Conservation (phyloP, 2,113 vertebrate species). For the Esox niger region DNA sequence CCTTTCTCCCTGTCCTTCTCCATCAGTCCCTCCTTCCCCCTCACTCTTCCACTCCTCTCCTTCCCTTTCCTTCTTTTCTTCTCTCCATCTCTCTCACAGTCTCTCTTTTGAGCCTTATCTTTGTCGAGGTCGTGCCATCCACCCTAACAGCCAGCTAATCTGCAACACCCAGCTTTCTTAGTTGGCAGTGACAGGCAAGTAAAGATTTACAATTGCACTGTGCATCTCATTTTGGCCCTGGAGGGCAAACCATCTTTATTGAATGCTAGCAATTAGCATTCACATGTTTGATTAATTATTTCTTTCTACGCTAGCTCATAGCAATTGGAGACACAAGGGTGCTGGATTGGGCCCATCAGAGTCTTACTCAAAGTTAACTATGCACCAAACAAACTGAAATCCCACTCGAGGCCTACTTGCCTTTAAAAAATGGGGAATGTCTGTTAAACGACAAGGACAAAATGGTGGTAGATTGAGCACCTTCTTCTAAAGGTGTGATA, state of each 20-base stretch:
- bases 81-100: neutral
- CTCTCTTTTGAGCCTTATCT: slow-evolving; percentile 39
- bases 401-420: no score
- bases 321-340: neutral
- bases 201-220: slow-evolving; percentile 44
- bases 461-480: neutral
- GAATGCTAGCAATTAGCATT: slow-evolving; percentile 37
- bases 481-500: neutral
- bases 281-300: slow-evolving; percentile 44
- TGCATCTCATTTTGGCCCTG: slow-evolving; percentile 32
- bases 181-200: slow-evolving; percentile 28
- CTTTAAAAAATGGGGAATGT: neutral
- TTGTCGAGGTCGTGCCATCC: slow-evolving; percentile 28
- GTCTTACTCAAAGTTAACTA: no score
- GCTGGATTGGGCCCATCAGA: neutral
- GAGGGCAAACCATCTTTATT: slow-evolving; percentile 37
- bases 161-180: slow-evolving; percentile 23
- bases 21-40: slow-evolving; percentile 35
- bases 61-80: slow-evolving; percentile 36
- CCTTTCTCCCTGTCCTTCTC: neutral
- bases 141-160: slow-evolving; percentile 27
- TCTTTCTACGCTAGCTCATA: neutral
- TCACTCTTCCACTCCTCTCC: neutral
- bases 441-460: neutral
- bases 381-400: no score